phyloP scores from a whole-genome alignment of 2,113 vertebrate species.

The Tenrec ecaudatus region DNA sequence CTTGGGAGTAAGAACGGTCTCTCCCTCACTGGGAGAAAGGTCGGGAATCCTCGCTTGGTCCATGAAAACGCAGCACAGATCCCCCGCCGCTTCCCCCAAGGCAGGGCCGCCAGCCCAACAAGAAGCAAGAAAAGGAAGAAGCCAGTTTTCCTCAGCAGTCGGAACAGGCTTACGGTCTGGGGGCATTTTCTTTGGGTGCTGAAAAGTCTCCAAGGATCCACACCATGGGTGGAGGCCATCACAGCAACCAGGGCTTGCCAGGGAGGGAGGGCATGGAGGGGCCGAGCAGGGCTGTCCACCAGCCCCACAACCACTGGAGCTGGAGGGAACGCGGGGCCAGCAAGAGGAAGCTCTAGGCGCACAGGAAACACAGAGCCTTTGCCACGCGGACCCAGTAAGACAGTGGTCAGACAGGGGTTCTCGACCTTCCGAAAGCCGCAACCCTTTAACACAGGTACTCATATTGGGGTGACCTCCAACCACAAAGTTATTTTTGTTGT shows the following conservation, averaged over 20 bases:
- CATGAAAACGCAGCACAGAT: neutral
- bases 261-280: accelerated
- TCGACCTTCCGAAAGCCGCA: no score
- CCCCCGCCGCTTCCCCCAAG: neutral
- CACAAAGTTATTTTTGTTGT: no score
- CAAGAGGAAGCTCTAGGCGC: neutral
- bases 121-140: neutral
- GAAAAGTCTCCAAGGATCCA: neutral
- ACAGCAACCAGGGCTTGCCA: no score
- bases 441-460: no score
- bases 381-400: no score
- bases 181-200: neutral
- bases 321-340: neutral
- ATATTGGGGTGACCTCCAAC: no score
- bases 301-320: neutral
- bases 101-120: neutral
- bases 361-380: neutral
- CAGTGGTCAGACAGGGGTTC: no score
- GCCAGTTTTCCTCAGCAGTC: neutral
- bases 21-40: neutral
- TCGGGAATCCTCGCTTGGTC: neutral
- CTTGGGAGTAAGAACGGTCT: neutral
- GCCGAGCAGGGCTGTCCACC: neutral
- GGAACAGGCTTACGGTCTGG: neutral
- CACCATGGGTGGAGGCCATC: accelerated